Base-by-base conservation (phyloP, 2,888 invertebrate genomes). In the Dermolepida albohirtum region DNA sequence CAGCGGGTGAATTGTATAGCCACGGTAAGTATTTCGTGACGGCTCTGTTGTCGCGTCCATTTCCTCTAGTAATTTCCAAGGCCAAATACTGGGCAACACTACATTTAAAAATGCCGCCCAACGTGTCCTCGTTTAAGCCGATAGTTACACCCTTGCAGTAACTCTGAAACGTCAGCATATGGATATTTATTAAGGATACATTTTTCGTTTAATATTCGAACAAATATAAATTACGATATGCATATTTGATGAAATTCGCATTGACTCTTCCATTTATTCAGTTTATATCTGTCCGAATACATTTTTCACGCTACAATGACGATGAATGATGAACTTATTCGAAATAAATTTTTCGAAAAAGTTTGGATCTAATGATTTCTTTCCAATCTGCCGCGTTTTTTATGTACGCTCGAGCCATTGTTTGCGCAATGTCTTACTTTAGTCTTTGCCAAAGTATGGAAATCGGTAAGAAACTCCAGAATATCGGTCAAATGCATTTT, bases 31-130 rank as follows among this genome's bases (percentile, higher is more conserved):
- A 93, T 73, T 93, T 86, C 1, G 89, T 87, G 41, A 95, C 90
- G 0, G 93, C 91, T 78, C 93, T 87, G 80, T 92, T 92, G 79
- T 97, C 97, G 64, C 95, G 86, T 17, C 89, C 89, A 80, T 94
- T 95, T 65, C 94, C 95, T 66, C 95, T 86, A 0, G 96, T 94
- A 80, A 99, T 92, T 85, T 99, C 98, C 80, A 98, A 85, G 0
- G 98, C 96, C 63, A 98, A 88, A 82, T 93, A 95, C 82, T 95
- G 95, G 0, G 98, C 96, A 51, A 98, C 90, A 22, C 96, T 97
- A 47, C 97, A 96, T 84, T 99, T 99, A 64, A 99, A 88, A 57
- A 96, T 94, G 0, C 97, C 97, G 0, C 98, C 98, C 27, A 99
- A 85, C 0, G 98, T 97, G 82, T 98, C 98, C 82, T 98, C 97